Evolutionary conservation across 2,888 invertebrate genomes (phyloP), one percentile per base, ranked within the genome.

Genomic region (Eurytoma californica): DNA sequence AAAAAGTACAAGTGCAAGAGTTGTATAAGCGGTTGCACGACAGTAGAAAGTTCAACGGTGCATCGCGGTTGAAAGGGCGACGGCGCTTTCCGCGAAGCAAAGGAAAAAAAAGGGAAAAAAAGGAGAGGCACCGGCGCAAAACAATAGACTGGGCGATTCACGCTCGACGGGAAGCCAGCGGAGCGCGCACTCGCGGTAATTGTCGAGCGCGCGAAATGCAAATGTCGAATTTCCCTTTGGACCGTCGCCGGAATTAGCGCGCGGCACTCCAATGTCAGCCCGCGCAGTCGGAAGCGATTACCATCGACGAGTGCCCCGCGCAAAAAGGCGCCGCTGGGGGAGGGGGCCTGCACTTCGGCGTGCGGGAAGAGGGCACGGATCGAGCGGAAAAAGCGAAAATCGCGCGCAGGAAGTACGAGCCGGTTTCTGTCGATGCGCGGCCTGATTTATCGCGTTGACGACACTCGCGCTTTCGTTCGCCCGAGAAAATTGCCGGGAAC

Each of bases 401-500:
- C 39, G 63, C 47, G 53, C 66, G 67, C 77, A 72, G 77, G 77
- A 77, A 77, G 72, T 77, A 60, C 66, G 60, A 72, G 39, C 72
- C 72, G 60, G 66, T 78, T 78, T 73, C 72, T 68, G 61, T 61
- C 28, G 67, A 4, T 39, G 18, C 30, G 60, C 61, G 49, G 61
- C 30, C 55, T 69, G 73, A 79, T 79, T 73, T 73, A 68, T 68
- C 73, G 73, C 55, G 61, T 55, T 47, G 18, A 9, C 14, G 60
- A 51, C 14, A 39, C 60, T 66, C 60, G 58, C 65, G 51, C 63
- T 70, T 65, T 77, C 77, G 49, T 65, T 51, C 18, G 30, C 24
- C 18, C 39, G 24, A 70, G 49, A 70, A 58, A 28, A 39, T 16
- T 39, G 16, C 13, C 13, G 39, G 16, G 39, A 53, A 39, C 9